A percentile compares a stretch with the other conserved stretches of the same genome.
Conservation (phyloP, 1,140 invertebrate species). For the Tigriopus japonicus region DNA sequence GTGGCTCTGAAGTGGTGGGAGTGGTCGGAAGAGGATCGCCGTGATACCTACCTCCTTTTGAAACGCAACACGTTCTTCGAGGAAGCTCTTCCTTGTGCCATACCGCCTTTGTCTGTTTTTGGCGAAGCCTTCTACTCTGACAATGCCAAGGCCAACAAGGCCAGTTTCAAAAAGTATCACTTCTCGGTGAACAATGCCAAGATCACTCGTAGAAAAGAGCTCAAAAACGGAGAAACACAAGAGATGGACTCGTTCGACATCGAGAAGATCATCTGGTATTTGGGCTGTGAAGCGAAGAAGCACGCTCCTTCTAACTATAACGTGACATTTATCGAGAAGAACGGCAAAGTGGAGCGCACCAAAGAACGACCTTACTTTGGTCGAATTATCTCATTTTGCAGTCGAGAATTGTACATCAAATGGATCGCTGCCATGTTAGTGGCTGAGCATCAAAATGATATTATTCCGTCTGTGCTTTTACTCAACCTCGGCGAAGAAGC, state of each 20-base stretch:
- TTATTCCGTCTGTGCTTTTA: neutral
- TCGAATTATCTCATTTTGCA: conserved; percentile 19
- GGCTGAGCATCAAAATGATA: conserved; percentile 16
- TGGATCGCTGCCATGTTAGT: conserved; percentile 22
- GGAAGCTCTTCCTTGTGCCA: conserved; percentile 31
- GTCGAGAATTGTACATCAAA: conserved; percentile 19
- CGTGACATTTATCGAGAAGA: conserved; percentile 50
- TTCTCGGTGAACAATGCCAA: conserved; percentile 58
- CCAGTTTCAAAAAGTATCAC: conserved; percentile 40
- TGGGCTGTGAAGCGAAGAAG: conserved; percentile 55
- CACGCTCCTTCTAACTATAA: conserved; percentile 54
- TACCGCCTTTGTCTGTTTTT: conserved; percentile 15
- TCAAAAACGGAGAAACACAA: conserved; percentile 31
- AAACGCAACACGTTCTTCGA: conserved; percentile 33
- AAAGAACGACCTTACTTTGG: conserved; percentile 21
- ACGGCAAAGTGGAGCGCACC: conserved; percentile 36
- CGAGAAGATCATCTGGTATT: conserved; percentile 57
- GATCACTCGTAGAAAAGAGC: conserved; percentile 49
- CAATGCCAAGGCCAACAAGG: conserved; percentile 49
- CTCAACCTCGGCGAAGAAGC: too few species aligned
- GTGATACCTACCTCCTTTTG: conserved; percentile 56
- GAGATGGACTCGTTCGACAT: conserved; percentile 49
- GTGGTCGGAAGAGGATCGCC: conserved; percentile 59
- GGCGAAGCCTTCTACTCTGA: conserved; percentile 38
- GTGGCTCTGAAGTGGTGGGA: conserved; percentile 52